Evolutionary conservation across 2,888 invertebrate genomes (phyloP), one percentile per base, ranked within the genome.

Genomic region (Craniophora ligustri): DNA sequence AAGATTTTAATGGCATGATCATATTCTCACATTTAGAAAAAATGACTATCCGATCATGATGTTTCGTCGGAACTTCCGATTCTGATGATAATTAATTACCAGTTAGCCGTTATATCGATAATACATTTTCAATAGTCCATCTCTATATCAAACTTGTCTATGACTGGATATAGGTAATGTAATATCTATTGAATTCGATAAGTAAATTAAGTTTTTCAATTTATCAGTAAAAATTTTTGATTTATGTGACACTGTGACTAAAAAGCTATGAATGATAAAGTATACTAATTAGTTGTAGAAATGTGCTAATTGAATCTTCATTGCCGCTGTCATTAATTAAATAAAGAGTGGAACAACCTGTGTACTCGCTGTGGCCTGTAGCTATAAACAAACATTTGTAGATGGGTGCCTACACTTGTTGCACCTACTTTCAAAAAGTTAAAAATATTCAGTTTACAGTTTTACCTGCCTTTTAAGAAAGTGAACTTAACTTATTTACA

Each of bases 351-450:
- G 60, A 73, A 76, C 67, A 73, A 78, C 76, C 77, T 75, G 54
- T 74, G 58, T 59, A 60, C 73, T 64, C 41, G 40, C 34, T 49
- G 51, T 66, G 57, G 57, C 70, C 77, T 69, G 42, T 75, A 64
- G 54, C 71, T 78, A 72, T 74, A 79, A 79, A 82, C 83, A 84
- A 85, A 86, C 86, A 86, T 84, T 85, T 87, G 80, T 81, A 79
- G 66, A 75, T 76, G 73, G 80, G 76, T 78, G 72, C 78, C 28
- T 72, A 77, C 82, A 85, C 85, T 86, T 86, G 86, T 85, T 86
- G 84, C 89, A 87, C 80, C 85, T 77, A 91, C 89, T 91, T 92
- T 92, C 87, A 85, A 87, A 87, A 88, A 76, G 64, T 82, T 75
- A 77, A 76, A 79, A 30, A 66, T 26, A 26, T 54, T 55, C 48